Conservation (phyloP, 2,888 invertebrate species). For the Tubulanus polymorphus region DNA sequence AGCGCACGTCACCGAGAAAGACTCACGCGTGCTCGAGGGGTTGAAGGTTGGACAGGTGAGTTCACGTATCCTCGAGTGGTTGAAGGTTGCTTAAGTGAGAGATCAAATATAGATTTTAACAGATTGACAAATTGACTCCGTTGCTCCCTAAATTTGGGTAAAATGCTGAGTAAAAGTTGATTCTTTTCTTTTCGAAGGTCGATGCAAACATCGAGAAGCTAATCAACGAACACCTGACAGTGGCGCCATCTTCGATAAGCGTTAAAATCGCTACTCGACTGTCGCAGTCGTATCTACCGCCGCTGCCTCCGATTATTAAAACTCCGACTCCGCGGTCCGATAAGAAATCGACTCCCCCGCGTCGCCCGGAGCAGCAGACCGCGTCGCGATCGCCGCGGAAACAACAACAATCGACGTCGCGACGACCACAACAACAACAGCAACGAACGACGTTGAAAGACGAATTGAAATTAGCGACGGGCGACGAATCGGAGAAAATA, state of each 20-base stretch:
- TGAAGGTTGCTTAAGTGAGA: neutral
- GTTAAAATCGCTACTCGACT: constrained; percentile 38
- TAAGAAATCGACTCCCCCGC: constrained; percentile 9
- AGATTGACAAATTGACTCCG: neutral
- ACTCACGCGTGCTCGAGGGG: constrained; percentile 47
- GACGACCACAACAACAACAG: neutral
- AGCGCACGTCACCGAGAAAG: constrained; percentile 42
- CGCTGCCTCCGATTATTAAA: constrained; percentile 36
- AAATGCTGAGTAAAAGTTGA: neutral
- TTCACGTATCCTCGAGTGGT: neutral
- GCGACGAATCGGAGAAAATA: constrained; percentile 37
- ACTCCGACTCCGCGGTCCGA: too few relatives aligned
- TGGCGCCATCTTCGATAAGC: constrained; percentile 31
- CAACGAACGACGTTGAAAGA: constrained; percentile 39
- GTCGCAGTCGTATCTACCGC: constrained; percentile 40
- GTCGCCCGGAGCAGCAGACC: constrained; percentile 18
- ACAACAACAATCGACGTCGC: neutral
- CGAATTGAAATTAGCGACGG: constrained; percentile 42
- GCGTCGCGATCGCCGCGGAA: too few relatives aligned
- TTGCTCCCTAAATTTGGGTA: neutral
- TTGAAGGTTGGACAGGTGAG: constrained; percentile 49
- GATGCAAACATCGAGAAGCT: constrained; percentile 37
- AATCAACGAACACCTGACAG: constrained; percentile 22
- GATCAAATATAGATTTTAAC: neutral
- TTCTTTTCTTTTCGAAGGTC: constrained; percentile 12